Evolutionary conservation across 2,888 invertebrate species (phyloP), one percentile per base, ranked within the genome.

Genomic region (Leucophora obtusa): DNA sequence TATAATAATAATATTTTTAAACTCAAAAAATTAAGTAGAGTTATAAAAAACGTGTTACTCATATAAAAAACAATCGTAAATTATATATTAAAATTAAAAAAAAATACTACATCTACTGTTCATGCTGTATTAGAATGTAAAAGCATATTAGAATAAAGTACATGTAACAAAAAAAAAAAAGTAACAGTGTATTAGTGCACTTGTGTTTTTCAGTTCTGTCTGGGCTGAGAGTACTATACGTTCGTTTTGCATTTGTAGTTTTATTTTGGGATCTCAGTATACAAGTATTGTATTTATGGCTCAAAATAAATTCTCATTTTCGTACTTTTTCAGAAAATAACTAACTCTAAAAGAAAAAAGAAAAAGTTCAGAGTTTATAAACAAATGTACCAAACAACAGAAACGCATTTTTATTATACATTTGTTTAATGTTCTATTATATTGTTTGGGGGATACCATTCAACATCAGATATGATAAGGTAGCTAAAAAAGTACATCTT

Each of bases 291-390:
- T 72, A 66, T 82, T 79, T 79, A 77, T 54, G 71, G 82, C 84
- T 83, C 79, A 84, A 86, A 87, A 87, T 87, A 87, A 87, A 87
- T 87, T 87, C 85, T 87, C 87, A 87, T 87, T 87, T 87, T 86
- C 84, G 86, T 86, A n/a, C 1, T 47, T 47, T 47, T 47, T 38
- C 6, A 47, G n/a, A n/a, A n/a, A 47, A 83, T 83, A 84, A 86
- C 84, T 85, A 84, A 86, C 35, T 35, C n/a, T n/a, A 85, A 60
- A 58, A 60, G 17, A 51, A 14, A 53, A 59, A 59, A 28, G 47
- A 14, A 33, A 35, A 21, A 35, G 8, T 21, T 18, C 7, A 60
- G 47, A 73, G 35, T 58, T 58, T 58, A 72, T 60, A 15, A 28
- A 65, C 2, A 53, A 47, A 21, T 11, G 4, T 10, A 54, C 10